Evolutionary conservation across 2,888 invertebrate genomes (phyloP).

Genomic region (Hyposoter dolosus): DNA sequence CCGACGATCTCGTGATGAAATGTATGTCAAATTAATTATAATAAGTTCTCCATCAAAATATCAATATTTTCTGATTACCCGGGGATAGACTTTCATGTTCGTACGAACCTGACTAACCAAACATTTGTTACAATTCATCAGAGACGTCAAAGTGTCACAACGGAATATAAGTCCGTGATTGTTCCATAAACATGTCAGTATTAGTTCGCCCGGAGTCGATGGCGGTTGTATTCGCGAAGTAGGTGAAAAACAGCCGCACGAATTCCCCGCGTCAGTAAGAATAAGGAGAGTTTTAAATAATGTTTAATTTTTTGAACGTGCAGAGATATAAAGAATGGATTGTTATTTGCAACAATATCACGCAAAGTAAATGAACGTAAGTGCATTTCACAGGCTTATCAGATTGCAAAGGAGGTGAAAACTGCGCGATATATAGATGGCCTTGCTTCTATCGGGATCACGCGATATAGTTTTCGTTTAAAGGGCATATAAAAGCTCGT

Average conservation of each 20-base stretch:
- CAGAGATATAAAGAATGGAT: slow-evolving; percentile 26
- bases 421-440: slow-evolving; percentile 51
- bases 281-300: slow-evolving; percentile 3
- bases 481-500: slow-evolving; percentile 54
- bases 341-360: slow-evolving; percentile 43
- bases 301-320: slow-evolving; percentile 3
- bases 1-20: neutral
- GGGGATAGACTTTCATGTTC: neutral
- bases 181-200: slow-evolving; percentile 30
- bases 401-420: slow-evolving; percentile 38
- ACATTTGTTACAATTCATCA: neutral
- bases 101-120: neutral
- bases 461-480: slow-evolving; percentile 38
- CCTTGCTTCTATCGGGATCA: slow-evolving; percentile 65
- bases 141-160: neutral
- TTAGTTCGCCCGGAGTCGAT: slow-evolving; percentile 26
- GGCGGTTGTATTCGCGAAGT: slow-evolving; percentile 4
- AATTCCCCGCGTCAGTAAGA: neutral
- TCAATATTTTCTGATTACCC: neutral
- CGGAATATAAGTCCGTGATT: neutral
- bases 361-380: slow-evolving; percentile 34
- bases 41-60: neutral
- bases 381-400: slow-evolving; percentile 37
- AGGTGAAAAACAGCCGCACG: neutral
- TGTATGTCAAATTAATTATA: neutral